These are phyloP conservation scores for Prenolepis imparis DNA, from an alignment of 2,888 invertebrate genomes.

Conservation along the genomic window DNA sequence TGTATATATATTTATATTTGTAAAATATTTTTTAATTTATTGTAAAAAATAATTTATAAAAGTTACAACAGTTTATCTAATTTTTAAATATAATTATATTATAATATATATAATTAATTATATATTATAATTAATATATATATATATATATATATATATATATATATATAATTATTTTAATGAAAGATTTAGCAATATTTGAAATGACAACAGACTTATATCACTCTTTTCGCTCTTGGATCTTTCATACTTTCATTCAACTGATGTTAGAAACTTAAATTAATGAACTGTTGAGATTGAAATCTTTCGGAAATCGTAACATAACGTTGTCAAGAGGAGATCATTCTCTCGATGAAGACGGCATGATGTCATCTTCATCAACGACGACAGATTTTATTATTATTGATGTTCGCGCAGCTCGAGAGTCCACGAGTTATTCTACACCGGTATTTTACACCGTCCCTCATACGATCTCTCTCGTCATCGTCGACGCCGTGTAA, in stretches of 20 bases:
- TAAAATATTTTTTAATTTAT: neutral
- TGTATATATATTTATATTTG: neutral
- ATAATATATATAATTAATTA: neutral
- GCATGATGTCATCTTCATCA: neutral
- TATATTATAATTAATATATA: neutral
- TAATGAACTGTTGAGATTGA: neutral
- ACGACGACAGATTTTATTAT: neutral
- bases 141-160: no score
- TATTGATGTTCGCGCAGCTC: neutral
- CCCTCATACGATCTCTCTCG: slow-evolving; percentile 74
- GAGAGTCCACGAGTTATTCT: slow-evolving; percentile 60
- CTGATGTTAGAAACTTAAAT: neutral
- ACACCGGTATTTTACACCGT: slow-evolving; percentile 78
- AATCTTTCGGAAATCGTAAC: neutral
- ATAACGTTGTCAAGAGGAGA: neutral
- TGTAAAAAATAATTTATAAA: neutral
- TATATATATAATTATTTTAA: neutral
- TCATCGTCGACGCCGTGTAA: slow-evolving; percentile 59
- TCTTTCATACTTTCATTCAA: neutral
- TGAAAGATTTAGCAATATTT: neutral
- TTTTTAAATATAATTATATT: neutral
- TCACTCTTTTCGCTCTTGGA: neutral
- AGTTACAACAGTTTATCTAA: neutral
- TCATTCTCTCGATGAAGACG: neutral
- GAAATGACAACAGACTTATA: neutral